Percentiles rank a stretch among this genome's conserved stretches.
These are phyloP conservation scores for Megaceryle maxima DNA, from an alignment of 2,113 vertebrate genomes.

Conservation along the genomic window DNA sequence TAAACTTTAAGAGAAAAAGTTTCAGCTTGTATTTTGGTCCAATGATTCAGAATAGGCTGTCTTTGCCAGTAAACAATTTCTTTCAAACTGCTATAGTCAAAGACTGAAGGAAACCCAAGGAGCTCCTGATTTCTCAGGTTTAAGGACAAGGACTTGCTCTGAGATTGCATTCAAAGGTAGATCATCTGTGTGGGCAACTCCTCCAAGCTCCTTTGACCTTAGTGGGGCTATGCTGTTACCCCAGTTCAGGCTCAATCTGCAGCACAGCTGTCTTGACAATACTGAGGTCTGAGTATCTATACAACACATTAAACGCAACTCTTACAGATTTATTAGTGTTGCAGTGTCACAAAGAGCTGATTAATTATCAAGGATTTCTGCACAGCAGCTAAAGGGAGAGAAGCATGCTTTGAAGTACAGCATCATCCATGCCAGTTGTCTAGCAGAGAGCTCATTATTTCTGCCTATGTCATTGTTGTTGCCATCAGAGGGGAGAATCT, in stretches of 20 bases:
- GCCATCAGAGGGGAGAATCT: conserved; percentile 34
- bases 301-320: background rate
- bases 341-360: background rate
- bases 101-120: background rate
- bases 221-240: background rate
- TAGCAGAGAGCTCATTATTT: conserved; percentile 23
- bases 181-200: accelerated
- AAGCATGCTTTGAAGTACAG: background rate
- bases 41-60: background rate
- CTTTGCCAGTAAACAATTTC: background rate
- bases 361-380: conserved; percentile 24
- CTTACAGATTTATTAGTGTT: background rate
- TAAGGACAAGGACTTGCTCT: background rate
- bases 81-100: background rate
- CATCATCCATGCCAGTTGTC: background rate
- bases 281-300: background rate
- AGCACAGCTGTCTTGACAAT: accelerated
- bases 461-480: background rate
- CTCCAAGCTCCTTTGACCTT: accelerated
- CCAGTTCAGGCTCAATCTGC: background rate
- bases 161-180: background rate
- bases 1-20: background rate
- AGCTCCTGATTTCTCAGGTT: background rate
- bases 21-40: background rate
- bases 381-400: background rate